Base-by-base conservation (phyloP, 2,113 vertebrate genomes). In the Struthio camelus region DNA sequence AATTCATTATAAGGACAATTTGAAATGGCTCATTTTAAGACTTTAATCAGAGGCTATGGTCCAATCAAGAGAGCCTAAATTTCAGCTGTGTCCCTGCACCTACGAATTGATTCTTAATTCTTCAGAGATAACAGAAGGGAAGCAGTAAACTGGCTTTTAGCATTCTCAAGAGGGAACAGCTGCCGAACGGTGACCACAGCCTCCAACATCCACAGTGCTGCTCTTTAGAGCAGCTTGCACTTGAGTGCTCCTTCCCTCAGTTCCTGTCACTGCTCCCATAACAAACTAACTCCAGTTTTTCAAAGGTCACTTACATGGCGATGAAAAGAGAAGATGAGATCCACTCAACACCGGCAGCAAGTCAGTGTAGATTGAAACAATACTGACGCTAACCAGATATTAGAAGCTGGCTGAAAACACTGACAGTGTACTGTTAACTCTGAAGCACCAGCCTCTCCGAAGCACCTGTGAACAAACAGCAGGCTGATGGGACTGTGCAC, bases 341-440 rank as follows among this genome's bases (percentile, higher is more conserved):
- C 14, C 1, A 2, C 30, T 65, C 30, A 70, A 51, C 0, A 0
- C 1, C 28, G 25, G 14, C 56, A 85, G 9, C 8, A 20, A 89
- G 23, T 7, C 32, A 0, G 6, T 17, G 65, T 38, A 78, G 42
- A 88, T 13, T 46, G 44, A 73, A 89, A 70, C 6, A 5, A 40
- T 42, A 14, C 1, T 56, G 48, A 42, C 61, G 54, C 13, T 64
- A 87, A 91, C 28, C 24, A 76, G 38, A 51, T 56, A 59, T 79
- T 48, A 82, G 76, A 81, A 42, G 34, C 9, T 54, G 81, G 32
- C 14, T 56, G n/a, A 9, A 95, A 91, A 20, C 6, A 15, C n/a
- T 25, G 48, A 70, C 25, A 51, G 38, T 51, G 30, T 38, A 3
- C 38, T 44, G 36, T 56, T 62, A 91, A 42, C 32, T 75, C 28